A percentile compares a stretch with the other conserved stretches of the same genome.
phyloP scores from a whole-genome alignment of 2,113 vertebrate species.

The Poicephalus meyeri region DNA sequence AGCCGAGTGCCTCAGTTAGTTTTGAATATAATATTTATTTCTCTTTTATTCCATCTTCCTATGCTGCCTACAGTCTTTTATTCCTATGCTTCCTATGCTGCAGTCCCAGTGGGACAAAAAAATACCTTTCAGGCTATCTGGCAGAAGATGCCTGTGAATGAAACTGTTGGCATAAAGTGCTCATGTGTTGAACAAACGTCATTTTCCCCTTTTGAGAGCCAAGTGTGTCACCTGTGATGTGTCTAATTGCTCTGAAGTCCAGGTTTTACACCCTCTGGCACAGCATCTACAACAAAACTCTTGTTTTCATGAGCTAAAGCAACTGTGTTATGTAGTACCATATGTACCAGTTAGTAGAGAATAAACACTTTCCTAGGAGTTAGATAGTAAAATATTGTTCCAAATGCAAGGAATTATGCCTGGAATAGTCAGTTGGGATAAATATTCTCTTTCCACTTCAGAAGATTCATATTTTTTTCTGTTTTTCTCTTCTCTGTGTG shows the following conservation, averaged over 20 bases:
- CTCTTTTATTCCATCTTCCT: neutral
- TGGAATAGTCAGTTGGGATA: neutral
- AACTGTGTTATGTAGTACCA: neutral
- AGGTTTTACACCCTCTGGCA: slow-evolving; percentile 4
- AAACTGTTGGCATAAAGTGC: neutral
- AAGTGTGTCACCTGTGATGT: slow-evolving; percentile 12
- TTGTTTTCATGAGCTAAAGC: neutral
- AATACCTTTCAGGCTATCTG: neutral
- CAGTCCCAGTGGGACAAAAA: neutral
- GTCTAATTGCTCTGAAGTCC: neutral
- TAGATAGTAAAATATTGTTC: neutral
- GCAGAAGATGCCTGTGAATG: neutral
- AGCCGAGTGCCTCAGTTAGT: neutral
- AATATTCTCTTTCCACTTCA: neutral
- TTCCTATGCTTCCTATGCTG: neutral
- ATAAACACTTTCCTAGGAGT: neutral
- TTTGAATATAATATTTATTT: neutral
- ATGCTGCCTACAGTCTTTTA: neutral
- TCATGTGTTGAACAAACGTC: neutral
- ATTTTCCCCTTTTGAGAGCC: neutral
- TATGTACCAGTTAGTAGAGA: neutral
- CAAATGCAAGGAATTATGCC: neutral
- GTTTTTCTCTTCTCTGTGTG: neutral
- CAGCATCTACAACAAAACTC: neutral
- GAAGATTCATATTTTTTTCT: neutral